Base-by-base conservation (phyloP, 2,797 vertebrate genomes). In the Toxotes lorentzi region DNA sequence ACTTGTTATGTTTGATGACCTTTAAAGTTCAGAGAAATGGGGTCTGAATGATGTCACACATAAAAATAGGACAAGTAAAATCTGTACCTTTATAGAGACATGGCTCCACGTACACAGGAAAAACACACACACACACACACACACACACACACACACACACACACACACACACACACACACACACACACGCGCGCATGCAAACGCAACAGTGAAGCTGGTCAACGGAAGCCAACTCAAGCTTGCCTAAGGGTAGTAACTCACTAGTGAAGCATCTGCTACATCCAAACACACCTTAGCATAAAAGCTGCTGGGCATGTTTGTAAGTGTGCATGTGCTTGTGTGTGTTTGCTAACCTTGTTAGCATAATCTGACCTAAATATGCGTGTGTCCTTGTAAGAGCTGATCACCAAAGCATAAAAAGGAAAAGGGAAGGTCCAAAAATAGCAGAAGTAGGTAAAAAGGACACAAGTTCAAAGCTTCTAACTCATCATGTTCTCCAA, bases 191-290 rank as follows among this genome's bases (percentile, higher is more conserved):
- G 62, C n/a, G 68, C 38, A 76, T 16, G 43, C 35, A 66, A 34
- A 1, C 24, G 24, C 21, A n/a, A 48, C 38, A 79, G 43, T 54
- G 66, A 67, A 72, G 63, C 21, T 27, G 8, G 75, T 82, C 61
- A 78, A 76, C 41, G 45, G 62, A 76, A 12, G 64, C 79, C 81
- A 80, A 88, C 66, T 86, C 83, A 81, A 79, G 63, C 47, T 64
- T 81, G 67, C 82, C 76, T 38, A 45, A 23, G 59, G 86, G 58
- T 21, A 57, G 27, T 59, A 58, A 80, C 54, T 86, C 82, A 77
- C 24, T 43, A 47, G 35, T 27, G 56, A 80, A 68, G 62, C 79
- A 85, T 88, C 81, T 88, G 84, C 74, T 71, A 21, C 50, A 82
- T 78, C 53, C 64, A 85, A 82, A 74, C 73, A 73, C 19, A 86